These are phyloP conservation scores for Falco naumanni DNA, from an alignment of 2,797 vertebrate species.

Conservation along the genomic window DNA sequence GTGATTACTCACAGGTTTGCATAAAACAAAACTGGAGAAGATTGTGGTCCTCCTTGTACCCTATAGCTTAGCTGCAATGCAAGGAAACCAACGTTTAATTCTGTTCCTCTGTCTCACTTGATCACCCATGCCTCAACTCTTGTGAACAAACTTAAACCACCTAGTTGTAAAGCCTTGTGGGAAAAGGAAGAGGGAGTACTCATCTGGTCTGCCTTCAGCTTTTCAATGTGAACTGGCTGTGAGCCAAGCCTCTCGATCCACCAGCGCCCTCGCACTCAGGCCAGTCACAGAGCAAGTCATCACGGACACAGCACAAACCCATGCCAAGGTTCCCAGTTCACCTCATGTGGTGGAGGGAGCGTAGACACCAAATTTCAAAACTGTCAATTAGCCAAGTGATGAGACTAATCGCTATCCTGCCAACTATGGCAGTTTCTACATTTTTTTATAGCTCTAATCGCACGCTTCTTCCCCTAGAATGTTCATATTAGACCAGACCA, in stretches of 20 bases:
- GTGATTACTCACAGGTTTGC: neutral
- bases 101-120: neutral
- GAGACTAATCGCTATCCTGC: neutral
- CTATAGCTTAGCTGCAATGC: neutral
- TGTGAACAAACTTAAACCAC: neutral
- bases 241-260: neutral
- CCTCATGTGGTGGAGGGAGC: neutral
- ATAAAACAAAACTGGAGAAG: neutral
- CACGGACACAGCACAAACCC: neutral
- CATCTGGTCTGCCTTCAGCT: neutral
- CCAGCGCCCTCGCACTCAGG: too few relatives aligned
- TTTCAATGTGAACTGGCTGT: neutral
- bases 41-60: neutral
- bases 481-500: neutral
- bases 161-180: neutral
- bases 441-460: neutral
- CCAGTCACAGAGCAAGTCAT: too few relatives aligned
- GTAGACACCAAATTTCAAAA: neutral
- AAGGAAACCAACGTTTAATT: slow-evolving; percentile 1
- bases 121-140: neutral
- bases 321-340: neutral
- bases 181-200: neutral
- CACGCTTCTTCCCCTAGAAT: neutral
- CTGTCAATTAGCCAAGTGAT: neutral
- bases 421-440: neutral